Base-by-base conservation (phyloP, 2,797 vertebrate genomes). In the Microchirus variegatus region DNA sequence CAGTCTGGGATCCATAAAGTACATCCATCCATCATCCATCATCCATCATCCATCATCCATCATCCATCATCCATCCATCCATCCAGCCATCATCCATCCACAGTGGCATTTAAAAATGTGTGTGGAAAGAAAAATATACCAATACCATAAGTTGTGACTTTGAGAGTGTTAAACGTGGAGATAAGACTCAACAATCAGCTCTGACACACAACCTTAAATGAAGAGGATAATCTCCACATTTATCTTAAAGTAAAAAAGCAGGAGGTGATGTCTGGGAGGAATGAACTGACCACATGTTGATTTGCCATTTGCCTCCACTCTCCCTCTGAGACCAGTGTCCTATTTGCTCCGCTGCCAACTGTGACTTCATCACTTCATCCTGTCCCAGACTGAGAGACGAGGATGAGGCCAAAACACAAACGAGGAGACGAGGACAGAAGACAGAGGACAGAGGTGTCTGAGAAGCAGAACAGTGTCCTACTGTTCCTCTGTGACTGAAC, bases 281-380 rank as follows among this genome's bases (percentile, higher is more conserved):
- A 17, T 44, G 14, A 37, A n/a, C 41, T 5, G 48, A 18, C 38
- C 48, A 53, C 36, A 5, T 36, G 41, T 35, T 17, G n/a, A 57
- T 63, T 3, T 53, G 36, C 31, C 11, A 2, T 14, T 51, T 31
- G 31, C 13, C 18, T 45, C 43, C 38, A 49, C 22, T 48, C 1
- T 31, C 51, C 50, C 41, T 6, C 31, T 7, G 31, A 31, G 5
- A 31, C 31, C 31, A 18, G 19, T 10, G 53, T 72, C 57, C 68
- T 48, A 41, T 26, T 59, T 43, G 41, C 53, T 58, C 68, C 42
- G 38, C 58, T 80, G 69, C 69, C 73, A 77, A 48, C 55, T 47
- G 41, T 77, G 73, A 77, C 59, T 58, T 73, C 66, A 67, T 70
- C 45, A 77, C 59, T 58, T 73, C 66, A 67, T 70, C 45, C 48